Percentiles rank a stretch among this genome's conserved stretches.
Evolutionary conservation across 2,797 vertebrate species (phyloP).

Genomic region (Neoniphon sammara): DNA sequence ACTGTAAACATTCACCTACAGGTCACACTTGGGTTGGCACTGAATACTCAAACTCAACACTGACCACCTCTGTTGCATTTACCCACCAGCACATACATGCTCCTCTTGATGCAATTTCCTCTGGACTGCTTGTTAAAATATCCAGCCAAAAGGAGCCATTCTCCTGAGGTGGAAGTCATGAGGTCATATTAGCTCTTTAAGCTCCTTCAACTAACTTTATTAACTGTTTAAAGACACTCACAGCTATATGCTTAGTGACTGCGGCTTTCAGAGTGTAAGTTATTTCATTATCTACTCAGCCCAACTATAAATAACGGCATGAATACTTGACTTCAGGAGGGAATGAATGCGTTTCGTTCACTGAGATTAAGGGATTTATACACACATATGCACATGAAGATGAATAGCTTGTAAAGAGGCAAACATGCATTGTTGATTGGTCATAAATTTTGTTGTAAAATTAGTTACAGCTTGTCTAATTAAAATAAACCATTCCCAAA

Average conservation of each 20-base stretch:
- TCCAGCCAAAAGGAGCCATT: slow-evolving; percentile 64
- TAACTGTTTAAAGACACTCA: slow-evolving; percentile 58
- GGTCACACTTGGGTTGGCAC: slow-evolving; percentile 44
- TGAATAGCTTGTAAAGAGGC: slow-evolving; percentile 36
- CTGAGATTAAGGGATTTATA: slow-evolving; percentile 19
- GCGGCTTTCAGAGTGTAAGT: slow-evolving; percentile 53
- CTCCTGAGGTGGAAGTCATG: slow-evolving; percentile 61
- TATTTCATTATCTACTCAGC: slow-evolving; percentile 54
- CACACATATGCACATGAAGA: slow-evolving; percentile 4
- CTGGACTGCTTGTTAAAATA: slow-evolving; percentile 64
- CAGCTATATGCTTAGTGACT: slow-evolving; percentile 42
- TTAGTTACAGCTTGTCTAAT: neutral
- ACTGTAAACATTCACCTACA: slow-evolving; percentile 53
- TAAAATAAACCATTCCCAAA: neutral
- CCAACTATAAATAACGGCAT: slow-evolving; percentile 50
- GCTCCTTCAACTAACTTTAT: slow-evolving; percentile 69
- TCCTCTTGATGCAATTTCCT: slow-evolving; percentile 63
- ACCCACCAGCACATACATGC: slow-evolving; percentile 37
- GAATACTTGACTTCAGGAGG: slow-evolving; percentile 59
- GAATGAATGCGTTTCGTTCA: slow-evolving; percentile 59
- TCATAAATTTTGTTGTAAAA: slow-evolving; percentile 21
- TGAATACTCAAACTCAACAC: slow-evolving; percentile 51
- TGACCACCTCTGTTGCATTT: slow-evolving; percentile 58
- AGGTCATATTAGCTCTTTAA: slow-evolving; percentile 69
- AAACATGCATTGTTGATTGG: slow-evolving; percentile 27